phyloP scores from a whole-genome alignment of 2,113 vertebrate species.

The Kryptolebias marmoratus region DNA sequence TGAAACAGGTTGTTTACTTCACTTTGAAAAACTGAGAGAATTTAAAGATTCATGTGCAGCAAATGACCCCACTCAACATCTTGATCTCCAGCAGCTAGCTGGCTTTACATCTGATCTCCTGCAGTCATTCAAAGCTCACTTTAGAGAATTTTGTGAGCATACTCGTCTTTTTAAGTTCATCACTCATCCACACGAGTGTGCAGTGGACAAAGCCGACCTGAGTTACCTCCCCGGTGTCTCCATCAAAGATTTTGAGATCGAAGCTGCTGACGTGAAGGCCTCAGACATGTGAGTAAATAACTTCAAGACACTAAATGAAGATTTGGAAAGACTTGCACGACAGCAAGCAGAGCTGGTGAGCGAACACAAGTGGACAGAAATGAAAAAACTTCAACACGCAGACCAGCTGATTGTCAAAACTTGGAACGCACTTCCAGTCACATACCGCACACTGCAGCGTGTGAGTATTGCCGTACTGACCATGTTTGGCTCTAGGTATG shows the following conservation, averaged over 20 bases:
- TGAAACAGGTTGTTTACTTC: too few species aligned
- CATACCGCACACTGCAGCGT: slow-evolving; percentile 5
- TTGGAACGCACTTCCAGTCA: not conserved
- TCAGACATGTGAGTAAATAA: not conserved
- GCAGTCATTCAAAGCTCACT: slow-evolving; percentile 51
- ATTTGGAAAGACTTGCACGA: slow-evolving; percentile 1
- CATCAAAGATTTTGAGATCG: slow-evolving; percentile 8
- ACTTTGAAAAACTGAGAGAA: not conserved
- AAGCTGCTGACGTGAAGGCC: not conserved
- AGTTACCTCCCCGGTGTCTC: slow-evolving; percentile 20
- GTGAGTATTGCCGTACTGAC: not conserved
- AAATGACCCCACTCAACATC: not conserved
- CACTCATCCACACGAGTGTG: slow-evolving; percentile 40
- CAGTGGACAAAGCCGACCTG: slow-evolving; percentile 9
- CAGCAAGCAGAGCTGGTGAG: not conserved
- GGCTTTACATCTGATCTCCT: slow-evolving; percentile 58
- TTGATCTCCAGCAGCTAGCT: slow-evolving; percentile 53
- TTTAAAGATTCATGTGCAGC: slow-evolving; percentile 42
- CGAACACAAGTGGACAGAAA: too few species aligned
- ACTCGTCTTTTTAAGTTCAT: slow-evolving; percentile 50
- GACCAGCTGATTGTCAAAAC: not conserved
- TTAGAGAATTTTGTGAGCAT: slow-evolving; percentile 26
- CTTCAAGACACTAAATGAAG: slow-evolving; percentile 1
- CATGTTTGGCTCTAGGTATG: not conserved
- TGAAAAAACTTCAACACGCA: too few species aligned